Evolutionary conservation across 2,797 vertebrate species (phyloP).

Genomic region (Callimico goeldii): DNA sequence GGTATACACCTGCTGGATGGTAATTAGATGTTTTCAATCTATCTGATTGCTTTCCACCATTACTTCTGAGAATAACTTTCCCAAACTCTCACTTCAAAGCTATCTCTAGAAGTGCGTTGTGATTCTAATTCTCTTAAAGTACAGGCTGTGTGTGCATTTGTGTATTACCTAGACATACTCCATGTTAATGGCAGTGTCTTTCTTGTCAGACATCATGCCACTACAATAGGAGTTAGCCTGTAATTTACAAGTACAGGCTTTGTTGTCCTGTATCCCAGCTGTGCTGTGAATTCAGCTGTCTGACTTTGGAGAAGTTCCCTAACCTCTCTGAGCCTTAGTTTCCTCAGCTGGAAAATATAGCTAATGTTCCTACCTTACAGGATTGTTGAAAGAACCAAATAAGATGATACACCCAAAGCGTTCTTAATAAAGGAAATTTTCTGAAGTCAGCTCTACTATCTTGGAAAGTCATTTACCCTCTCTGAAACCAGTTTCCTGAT

Average conservation of each 20-base stretch:
- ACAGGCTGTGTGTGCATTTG: not conserved
- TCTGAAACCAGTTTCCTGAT: not conserved
- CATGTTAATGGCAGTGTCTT: not conserved
- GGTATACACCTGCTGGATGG: slow-evolving; percentile 44
- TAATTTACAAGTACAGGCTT: not conserved
- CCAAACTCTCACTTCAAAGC: not conserved
- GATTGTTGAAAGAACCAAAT: not conserved
- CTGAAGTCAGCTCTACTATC: not conserved
- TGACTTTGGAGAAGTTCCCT: not conserved
- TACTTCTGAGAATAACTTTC: not conserved
- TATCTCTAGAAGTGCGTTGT: not conserved
- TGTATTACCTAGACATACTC: not conserved
- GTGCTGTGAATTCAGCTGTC: not conserved
- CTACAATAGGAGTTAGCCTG: not conserved
- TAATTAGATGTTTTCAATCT: slow-evolving; percentile 52
- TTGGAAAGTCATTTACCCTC: not conserved
- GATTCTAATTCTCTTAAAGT: not conserved
- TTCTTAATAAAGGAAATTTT: not conserved
- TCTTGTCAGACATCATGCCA: not conserved
- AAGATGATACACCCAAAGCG: not conserved
- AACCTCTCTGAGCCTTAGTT: not conserved
- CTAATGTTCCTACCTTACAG: not conserved
- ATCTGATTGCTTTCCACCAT: not conserved
- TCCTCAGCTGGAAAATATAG: not conserved
- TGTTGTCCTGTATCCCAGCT: not conserved